Base-by-base conservation (phyloP, 2,797 vertebrate species). In the Coilia nasus region DNA sequence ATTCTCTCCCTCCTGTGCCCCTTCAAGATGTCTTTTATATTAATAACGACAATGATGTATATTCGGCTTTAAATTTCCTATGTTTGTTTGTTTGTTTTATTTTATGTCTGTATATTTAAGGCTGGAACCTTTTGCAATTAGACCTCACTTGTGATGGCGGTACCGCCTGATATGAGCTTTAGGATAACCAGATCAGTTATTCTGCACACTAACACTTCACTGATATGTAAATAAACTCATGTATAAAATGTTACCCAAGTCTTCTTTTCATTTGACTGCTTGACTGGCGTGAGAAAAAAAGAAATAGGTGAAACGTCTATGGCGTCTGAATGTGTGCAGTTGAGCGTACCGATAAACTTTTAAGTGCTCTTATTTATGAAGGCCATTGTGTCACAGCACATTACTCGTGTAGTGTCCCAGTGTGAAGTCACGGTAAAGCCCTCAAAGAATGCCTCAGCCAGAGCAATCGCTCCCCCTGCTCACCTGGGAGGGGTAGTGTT, bases 201-300 rank as follows among this genome's bases (percentile, higher is more conserved):
- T 85, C 47, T 57, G 56, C 83, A 87, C 83, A 87, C 89, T 88
- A 88, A 89, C 90, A 62, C 86, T 86, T 90, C 85, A 89, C 92
- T 91, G 92, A 90, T 88, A 75, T 95, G 94, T 95, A 94, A 96
- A 96, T 96, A 95, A 96, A 95, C 85, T 88, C 88, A 91, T 93
- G 92, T 93, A 93, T 88, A 93, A 41, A 93, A 93, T 89, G 87
- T 86, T 82, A 80, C 81, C 5, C 83, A 81, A 82, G 47, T 12
- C 31, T 87, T 19, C 31, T 41, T 44, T n/a, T 59, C 67, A 19
- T 80, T 82, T 0, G 60, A 46, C 11, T 59, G 15, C 14, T 11
- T 86, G 4, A 17, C 23, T 7, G 12, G n/a, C 15, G 28, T 15
- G 67, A 1, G 28, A n/a, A n/a, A 54, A n/a, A 41, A 41, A 41